phyloP scores from a whole-genome alignment of 2,113 vertebrate species.

The Coreoperca whiteheadi region DNA sequence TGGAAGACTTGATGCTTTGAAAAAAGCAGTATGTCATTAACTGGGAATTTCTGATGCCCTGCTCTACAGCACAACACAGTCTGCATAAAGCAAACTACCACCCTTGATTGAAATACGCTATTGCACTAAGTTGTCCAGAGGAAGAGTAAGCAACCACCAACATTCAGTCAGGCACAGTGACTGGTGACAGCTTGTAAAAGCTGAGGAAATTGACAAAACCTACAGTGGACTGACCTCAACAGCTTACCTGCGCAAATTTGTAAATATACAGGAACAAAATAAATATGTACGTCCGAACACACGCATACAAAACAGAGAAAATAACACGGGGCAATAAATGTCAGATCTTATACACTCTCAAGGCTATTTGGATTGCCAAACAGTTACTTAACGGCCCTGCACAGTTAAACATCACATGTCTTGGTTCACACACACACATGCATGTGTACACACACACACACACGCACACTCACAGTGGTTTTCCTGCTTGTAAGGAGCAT shows the following conservation, averaged over 20 bases:
- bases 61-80: not conserved
- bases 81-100: not conserved
- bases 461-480: conserved; percentile 25
- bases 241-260: conserved; percentile 17
- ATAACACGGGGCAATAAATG: conserved; percentile 4
- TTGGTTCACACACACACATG: not conserved
- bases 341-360: conserved; percentile 19
- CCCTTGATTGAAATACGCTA: not conserved
- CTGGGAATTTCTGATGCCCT: not conserved
- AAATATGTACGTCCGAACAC: conserved; percentile 6
- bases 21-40: not conserved
- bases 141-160: conserved; percentile 14
- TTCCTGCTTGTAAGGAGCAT: conserved; percentile 60
- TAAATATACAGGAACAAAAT: conserved; percentile 29
- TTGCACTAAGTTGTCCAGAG: not conserved
- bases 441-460: not conserved
- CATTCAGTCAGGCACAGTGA: conserved; percentile 51
- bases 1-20: not conserved
- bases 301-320: not conserved
- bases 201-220: conserved; percentile 53
- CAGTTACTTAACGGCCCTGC: conserved; percentile 31
- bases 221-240: conserved; percentile 35
- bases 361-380: conserved; percentile 30
- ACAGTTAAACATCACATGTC: conserved; percentile 31
- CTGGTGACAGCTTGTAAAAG: conserved; percentile 65